These are phyloP conservation scores for Parnassius orleans DNA, from an alignment of 2,888 invertebrate genomes.

Conservation along the genomic window DNA sequence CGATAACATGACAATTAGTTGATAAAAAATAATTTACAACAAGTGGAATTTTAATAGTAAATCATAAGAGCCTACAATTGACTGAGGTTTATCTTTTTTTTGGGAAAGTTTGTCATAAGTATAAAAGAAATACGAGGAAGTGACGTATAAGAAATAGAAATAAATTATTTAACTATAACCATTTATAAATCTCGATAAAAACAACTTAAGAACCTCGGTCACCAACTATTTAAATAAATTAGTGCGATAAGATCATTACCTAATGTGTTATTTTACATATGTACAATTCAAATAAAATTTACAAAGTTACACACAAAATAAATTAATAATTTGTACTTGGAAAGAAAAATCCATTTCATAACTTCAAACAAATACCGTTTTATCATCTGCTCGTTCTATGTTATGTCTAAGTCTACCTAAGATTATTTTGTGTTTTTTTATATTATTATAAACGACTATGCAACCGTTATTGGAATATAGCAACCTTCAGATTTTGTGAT, in stretches of 20 bases:
- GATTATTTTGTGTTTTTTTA: constrained; percentile 69
- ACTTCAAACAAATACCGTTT: constrained; percentile 59
- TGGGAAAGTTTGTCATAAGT: neutral
- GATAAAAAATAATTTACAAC: constrained; percentile 17
- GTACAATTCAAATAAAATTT: constrained; percentile 68
- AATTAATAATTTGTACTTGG: constrained; percentile 75
- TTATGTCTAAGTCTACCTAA: constrained; percentile 72
- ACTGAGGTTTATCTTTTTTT: constrained; percentile 9
- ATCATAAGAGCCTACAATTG: constrained; percentile 12
- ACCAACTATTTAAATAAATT: constrained; percentile 71
- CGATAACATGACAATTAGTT: constrained; percentile 13
- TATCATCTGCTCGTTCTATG: constrained; percentile 60
- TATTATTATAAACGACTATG: constrained; percentile 53
- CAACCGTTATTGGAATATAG: constrained; percentile 39
- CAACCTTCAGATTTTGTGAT: neutral
- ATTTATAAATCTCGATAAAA: constrained; percentile 10
- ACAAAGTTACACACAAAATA: constrained; percentile 68
- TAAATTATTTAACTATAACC: constrained; percentile 13
- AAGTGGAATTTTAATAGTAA: constrained; percentile 1
- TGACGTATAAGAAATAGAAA: constrained; percentile 4
- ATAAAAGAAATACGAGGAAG: constrained; percentile 1
- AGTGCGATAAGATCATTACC: constrained; percentile 51
- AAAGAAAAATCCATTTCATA: constrained; percentile 60
- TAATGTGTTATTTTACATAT: constrained; percentile 76
- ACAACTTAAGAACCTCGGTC: constrained; percentile 55